Evolutionary conservation across 2,797 vertebrate genomes (phyloP).

Genomic region (Threskiornis aethiopicus): DNA sequence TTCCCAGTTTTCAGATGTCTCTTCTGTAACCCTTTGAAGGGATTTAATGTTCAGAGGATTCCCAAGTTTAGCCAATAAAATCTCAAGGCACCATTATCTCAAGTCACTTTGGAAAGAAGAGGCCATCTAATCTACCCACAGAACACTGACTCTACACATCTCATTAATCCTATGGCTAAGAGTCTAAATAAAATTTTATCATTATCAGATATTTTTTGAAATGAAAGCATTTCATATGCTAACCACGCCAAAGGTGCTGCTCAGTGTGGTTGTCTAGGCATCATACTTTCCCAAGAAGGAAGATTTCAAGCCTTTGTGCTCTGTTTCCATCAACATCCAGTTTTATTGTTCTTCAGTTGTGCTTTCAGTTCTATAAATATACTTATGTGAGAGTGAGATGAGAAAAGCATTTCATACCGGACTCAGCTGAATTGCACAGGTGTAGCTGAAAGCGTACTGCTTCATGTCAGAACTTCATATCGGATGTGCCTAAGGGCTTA

Average conservation of each 20-base stretch:
- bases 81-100: neutral
- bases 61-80: neutral
- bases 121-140: neutral
- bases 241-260: neutral
- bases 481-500: neutral
- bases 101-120: neutral
- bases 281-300: neutral
- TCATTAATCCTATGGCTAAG: neutral
- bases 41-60: neutral
- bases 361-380: neutral
- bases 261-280: neutral
- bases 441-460: neutral
- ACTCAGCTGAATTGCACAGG: neutral
- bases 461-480: neutral
- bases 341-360: neutral
- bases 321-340: neutral
- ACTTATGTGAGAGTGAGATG: neutral
- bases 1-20: neutral
- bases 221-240: neutral
- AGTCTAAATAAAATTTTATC: neutral
- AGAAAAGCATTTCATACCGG: neutral
- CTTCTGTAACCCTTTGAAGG: neutral
- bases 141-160: rapidly evolving
- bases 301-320: neutral
- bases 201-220: neutral